Base-by-base conservation (phyloP, 2,113 vertebrate species). In the Lota lota region DNA sequence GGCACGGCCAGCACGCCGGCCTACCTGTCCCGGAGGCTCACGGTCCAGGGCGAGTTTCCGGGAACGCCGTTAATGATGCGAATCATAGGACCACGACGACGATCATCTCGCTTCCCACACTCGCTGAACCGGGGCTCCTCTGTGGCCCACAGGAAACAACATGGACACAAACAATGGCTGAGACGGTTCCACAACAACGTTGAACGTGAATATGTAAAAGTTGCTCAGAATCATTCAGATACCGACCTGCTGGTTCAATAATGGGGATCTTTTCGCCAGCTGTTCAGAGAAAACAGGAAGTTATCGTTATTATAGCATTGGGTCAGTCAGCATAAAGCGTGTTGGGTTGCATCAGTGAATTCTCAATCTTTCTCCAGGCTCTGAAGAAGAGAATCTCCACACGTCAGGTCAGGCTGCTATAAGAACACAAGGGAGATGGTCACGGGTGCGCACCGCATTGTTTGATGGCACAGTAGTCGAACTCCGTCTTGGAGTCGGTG, bases 1-100 rank as follows among this genome's bases (percentile, higher is more conserved):
- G 40, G 22, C 65, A 51, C 12, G 12, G 53, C 3, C 18, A 5
- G 15, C 19, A 17, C 28, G 57, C 69, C 28, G 28, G 4, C 36
- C 89, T 78, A 97, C 97, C 94, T 89, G 86, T 96, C 96, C 67
- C 94, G 93, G 68, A 99, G 91, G 85, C 97, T 99, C 85, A 99
- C 94, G 0, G 97, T 99, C 97, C 97, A 98, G 1, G 97, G 97
- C 0, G 97, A 98, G 87, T 95, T 98, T 65, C 97, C 96, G 0
- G 95, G 95, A 21, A 74, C 61, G 5, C 97, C 97, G 0, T 93
- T 92, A 0, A 98, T 81, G 0, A 98, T 91, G 0, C 96, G 95
- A 2, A 24, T 24, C 11, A 1, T 47, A 5, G 8, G 40, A n/a
- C n/a, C n/a, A n/a, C n/a, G 40, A 47, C 0, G 69, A 19, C 91